Evolutionary conservation across 35 echinoderm and acorn worm species (phyloP).

Genomic region (Chiridota heheva): DNA sequence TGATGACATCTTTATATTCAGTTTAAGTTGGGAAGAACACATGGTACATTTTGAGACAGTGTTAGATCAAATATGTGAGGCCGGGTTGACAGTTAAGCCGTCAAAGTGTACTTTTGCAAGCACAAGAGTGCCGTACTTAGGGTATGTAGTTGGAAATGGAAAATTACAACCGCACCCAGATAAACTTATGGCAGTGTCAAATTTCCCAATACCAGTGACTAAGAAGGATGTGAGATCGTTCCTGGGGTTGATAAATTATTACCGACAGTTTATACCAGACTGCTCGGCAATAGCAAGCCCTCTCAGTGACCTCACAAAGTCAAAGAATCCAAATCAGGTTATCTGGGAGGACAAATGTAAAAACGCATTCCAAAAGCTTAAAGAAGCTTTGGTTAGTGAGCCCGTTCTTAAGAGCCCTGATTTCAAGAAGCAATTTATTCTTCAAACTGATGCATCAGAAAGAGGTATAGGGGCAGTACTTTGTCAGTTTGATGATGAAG

Average conservation of each 20-base stretch:
- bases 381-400: too few relatives aligned
- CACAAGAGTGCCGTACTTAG: slow-evolving; percentile 31
- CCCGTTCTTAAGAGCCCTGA: too few relatives aligned
- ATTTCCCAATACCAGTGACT: slow-evolving; percentile 30
- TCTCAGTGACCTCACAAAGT: slow-evolving; percentile 55
- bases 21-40: slow-evolving; percentile 40
- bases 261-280: slow-evolving; percentile 64
- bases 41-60: slow-evolving; percentile 23
- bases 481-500: too few relatives aligned
- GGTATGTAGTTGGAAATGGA: slow-evolving; percentile 42
- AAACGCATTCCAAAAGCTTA: too few relatives aligned
- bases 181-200: slow-evolving; percentile 25
- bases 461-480: too few relatives aligned
- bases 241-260: slow-evolving; percentile 55
- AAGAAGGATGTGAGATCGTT: slow-evolving; percentile 52
- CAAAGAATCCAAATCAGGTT: too few relatives aligned
- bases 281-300: slow-evolving; percentile 47
- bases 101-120: slow-evolving; percentile 13
- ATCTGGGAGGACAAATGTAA: too few relatives aligned
- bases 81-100: slow-evolving; percentile 57
- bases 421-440: too few relatives aligned
- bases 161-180: slow-evolving; percentile 20
- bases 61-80: slow-evolving; percentile 1
- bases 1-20: slow-evolving; percentile 51
- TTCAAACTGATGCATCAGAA: too few relatives aligned